Percentiles rank a stretch among this genome's conserved stretches.
Evolutionary conservation across 2,113 vertebrate species (phyloP).

Genomic region (Marcusenius ussheri): DNA sequence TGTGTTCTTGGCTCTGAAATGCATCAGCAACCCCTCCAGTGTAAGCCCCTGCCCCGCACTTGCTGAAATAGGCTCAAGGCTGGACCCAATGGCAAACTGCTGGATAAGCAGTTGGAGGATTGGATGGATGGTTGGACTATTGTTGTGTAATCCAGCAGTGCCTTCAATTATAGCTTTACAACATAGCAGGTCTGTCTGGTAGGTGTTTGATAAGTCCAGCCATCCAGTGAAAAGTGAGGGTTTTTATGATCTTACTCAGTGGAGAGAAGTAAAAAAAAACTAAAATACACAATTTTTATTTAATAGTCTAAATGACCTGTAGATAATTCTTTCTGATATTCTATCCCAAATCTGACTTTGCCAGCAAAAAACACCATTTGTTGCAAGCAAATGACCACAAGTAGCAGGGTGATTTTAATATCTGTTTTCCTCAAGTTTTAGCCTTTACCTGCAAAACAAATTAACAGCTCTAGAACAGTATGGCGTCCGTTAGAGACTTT

Average conservation of each 20-base stretch:
- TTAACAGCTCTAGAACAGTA: neutral
- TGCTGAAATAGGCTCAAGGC: neutral
- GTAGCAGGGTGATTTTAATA: neutral
- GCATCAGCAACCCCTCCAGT: neutral
- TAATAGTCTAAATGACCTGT: neutral
- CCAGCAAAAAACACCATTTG: neutral
- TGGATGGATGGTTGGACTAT: neutral
- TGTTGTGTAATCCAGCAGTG: neutral
- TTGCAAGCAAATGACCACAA: neutral
- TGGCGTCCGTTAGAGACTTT: neutral
- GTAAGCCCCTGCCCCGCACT: neutral
- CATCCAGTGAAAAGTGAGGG: neutral
- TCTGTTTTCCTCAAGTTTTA: neutral
- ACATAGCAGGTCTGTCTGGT: neutral
- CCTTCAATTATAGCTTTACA: neutral
- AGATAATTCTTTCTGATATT: neutral
- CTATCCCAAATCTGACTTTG: neutral
- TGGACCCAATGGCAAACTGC: neutral
- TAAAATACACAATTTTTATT: neutral
- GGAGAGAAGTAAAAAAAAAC: neutral
- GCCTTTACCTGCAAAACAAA: neutral
- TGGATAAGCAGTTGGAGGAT: neutral
- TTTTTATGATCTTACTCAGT: neutral
- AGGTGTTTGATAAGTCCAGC: neutral
- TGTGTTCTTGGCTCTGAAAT: neutral